Conservation (phyloP, 2,113 vertebrate species). For the Pachypanchax playfairii region DNA sequence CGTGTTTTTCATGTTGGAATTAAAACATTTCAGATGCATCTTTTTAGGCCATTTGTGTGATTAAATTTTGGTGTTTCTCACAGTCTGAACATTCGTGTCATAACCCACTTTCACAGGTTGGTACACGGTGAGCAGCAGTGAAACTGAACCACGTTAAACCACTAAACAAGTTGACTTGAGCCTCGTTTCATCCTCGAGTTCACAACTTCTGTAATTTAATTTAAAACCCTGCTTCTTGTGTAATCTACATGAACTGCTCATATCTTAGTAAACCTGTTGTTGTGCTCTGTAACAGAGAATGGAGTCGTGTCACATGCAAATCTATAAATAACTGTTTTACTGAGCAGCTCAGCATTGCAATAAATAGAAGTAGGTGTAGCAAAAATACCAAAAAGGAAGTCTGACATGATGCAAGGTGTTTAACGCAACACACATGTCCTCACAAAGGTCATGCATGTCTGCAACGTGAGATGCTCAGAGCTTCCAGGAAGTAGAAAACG, state of each 20-base stretch:
- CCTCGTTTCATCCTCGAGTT: not conserved
- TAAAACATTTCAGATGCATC: too few relatives aligned
- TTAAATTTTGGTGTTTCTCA: too few relatives aligned
- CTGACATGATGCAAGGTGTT: constrained; percentile 7
- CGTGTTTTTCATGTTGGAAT: too few relatives aligned
- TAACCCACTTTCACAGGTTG: not conserved
- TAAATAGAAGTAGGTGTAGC: not conserved
- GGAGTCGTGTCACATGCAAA: too few relatives aligned
- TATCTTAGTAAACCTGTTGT: too few relatives aligned
- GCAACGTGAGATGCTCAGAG: constrained; percentile 36
- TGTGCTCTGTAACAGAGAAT: too few relatives aligned
- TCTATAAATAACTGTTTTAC: not conserved
- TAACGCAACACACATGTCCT: constrained; percentile 3
- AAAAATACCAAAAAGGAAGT: constrained; percentile 4
- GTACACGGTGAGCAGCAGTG: not conserved
- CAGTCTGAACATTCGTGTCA: not conserved
- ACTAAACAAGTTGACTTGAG: constrained; percentile 11
- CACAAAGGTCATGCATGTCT: constrained; percentile 22
- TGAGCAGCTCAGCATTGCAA: not conserved
- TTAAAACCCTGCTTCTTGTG: not conserved
- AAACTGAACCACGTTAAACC: constrained; percentile 13
- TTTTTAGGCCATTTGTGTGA: too few relatives aligned
- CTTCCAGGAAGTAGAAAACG: constrained; percentile 70
- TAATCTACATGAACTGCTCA: too few relatives aligned
- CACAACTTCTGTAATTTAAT: not conserved